Conservation (phyloP, 1,140 invertebrate genomes). For the Scaptodrosophila lebanonensis region DNA sequence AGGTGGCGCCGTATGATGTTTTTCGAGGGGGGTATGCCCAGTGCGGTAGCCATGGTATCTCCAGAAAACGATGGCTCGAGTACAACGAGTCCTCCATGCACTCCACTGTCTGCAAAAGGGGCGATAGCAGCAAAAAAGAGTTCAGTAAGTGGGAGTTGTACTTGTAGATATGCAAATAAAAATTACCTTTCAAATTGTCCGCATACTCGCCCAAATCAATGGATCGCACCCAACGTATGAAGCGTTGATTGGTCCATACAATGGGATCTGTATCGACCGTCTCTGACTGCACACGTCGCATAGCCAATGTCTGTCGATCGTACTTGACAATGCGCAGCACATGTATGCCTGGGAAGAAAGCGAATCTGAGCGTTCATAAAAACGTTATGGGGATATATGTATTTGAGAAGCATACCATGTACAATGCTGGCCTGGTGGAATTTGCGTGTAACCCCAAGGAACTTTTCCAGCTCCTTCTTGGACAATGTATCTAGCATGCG, state of each 20-base stretch:
- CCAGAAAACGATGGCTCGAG: constrained; percentile 94
- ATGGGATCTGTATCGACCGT: constrained; percentile 92
- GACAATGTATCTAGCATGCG: constrained; percentile 93
- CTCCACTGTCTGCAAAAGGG: constrained; percentile 86
- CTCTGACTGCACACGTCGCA: constrained; percentile 91
- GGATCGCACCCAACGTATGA: constrained; percentile 93
- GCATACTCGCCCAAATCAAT: constrained; percentile 96
- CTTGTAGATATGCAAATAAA: constrained; percentile 15
- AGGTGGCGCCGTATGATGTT: constrained; percentile 95
- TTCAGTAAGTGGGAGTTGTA: not conserved
- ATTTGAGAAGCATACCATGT: constrained; percentile 80
- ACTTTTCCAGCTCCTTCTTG: constrained; percentile 95
- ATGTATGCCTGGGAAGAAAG: constrained; percentile 82
- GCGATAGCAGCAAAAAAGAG: not conserved
- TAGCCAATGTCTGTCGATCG: constrained; percentile 91
- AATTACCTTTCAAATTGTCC: constrained; percentile 92
- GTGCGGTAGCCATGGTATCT: constrained; percentile 94
- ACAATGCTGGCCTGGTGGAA: constrained; percentile 96
- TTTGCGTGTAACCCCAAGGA: constrained; percentile 92
- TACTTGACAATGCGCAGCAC: constrained; percentile 93
- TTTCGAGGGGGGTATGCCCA: constrained; percentile 94
- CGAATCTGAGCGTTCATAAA: not conserved
- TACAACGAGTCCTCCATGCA: constrained; percentile 94
- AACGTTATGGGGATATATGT: not conserved
- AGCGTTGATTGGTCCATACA: constrained; percentile 96